Conservation (phyloP, 2,113 vertebrate genomes). For the Hyperopisus bebe region DNA sequence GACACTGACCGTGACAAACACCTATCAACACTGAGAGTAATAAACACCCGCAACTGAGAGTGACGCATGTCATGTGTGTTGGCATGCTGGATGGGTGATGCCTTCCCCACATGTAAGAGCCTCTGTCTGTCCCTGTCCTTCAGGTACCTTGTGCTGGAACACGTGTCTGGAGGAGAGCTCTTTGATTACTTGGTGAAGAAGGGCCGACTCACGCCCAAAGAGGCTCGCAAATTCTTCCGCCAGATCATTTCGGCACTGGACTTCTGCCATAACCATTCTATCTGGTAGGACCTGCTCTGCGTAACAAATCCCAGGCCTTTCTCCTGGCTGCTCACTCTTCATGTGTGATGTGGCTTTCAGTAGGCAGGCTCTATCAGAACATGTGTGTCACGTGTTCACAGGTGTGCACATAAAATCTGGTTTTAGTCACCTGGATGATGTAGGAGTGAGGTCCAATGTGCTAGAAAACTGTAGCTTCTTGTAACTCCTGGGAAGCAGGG, state of each 20-base stretch:
- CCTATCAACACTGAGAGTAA: not conserved
- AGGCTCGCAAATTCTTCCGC: slow-evolving; percentile 86
- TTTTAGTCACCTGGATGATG: not conserved
- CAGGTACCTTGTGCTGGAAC: slow-evolving; percentile 85
- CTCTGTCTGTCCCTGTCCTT: not conserved
- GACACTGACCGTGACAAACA: not conserved
- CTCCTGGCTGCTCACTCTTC: not conserved
- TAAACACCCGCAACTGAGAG: not conserved
- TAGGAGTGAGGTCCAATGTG: not conserved
- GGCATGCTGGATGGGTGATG: not conserved
- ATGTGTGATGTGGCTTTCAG: not conserved
- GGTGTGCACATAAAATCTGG: not conserved
- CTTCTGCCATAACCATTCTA: slow-evolving; percentile 87
- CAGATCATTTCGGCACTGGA: slow-evolving; percentile 87
- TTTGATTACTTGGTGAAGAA: slow-evolving; percentile 91
- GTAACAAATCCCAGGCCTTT: not conserved
- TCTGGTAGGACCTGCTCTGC: slow-evolving; percentile 65
- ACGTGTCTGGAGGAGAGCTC: slow-evolving; percentile 82
- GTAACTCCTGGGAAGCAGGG: not conserved
- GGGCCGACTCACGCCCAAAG: slow-evolving; percentile 80
- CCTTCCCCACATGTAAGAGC: not conserved
- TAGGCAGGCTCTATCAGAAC: not conserved
- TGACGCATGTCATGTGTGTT: not conserved
- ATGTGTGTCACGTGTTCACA: not conserved
- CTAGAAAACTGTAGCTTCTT: not conserved